Conservation (phyloP, 1,140 invertebrate species). For the Zaprionus lachaisei region DNA sequence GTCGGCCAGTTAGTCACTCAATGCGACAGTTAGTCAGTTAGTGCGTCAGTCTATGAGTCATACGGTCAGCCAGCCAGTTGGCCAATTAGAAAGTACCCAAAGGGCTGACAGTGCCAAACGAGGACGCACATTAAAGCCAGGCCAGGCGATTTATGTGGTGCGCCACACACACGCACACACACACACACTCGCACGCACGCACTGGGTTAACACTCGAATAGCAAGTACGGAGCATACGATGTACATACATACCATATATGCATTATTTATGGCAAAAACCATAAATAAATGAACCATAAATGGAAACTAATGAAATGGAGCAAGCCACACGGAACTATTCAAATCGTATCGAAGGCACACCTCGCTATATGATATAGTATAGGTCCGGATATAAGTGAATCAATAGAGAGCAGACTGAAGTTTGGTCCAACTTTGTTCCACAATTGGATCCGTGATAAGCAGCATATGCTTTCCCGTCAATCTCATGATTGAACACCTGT, state of each 20-base stretch:
- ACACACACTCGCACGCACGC: constrained; percentile 3
- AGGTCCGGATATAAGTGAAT: too few species aligned
- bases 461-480: neutral
- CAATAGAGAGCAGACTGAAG: too few species aligned
- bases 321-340: constrained; percentile 6
- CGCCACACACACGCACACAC: constrained; percentile 45
- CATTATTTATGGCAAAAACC: constrained; percentile 55
- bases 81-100: constrained; percentile 50
- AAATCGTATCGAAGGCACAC: constrained; percentile 5
- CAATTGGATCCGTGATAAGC: neutral
- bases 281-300: constrained; percentile 67
- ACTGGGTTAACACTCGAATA: constrained; percentile 36
- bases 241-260: constrained; percentile 20
- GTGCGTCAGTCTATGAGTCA: constrained; percentile 39
- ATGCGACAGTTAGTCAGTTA: constrained; percentile 32
- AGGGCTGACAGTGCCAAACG: constrained; percentile 62
- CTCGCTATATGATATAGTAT: neutral
- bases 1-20: constrained; percentile 8
- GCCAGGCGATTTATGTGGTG: constrained; percentile 64
- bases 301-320: constrained; percentile 33
- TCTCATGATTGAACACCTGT: constrained; percentile 9
- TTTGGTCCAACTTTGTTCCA: neutral
- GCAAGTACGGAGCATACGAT: neutral
- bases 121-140: constrained; percentile 74
- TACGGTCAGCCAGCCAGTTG: constrained; percentile 30